Percentiles rank a stretch among this genome's conserved stretches.
Evolutionary conservation across 2,888 invertebrate genomes (phyloP).

Genomic region (Cabera pusaria): DNA sequence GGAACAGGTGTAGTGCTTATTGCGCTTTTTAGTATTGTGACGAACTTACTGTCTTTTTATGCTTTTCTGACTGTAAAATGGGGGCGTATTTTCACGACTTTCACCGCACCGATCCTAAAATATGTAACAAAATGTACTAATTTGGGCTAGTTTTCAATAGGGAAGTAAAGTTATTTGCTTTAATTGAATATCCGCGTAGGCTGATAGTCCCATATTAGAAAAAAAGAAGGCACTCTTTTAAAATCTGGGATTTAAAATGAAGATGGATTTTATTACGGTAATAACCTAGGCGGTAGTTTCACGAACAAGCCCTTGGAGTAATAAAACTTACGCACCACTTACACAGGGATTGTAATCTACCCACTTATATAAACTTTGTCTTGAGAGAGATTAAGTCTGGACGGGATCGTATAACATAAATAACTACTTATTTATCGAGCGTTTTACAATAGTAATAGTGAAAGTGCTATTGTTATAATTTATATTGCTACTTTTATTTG

Average conservation of each 20-base stretch:
- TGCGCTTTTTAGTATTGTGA: slow-evolving; percentile 27
- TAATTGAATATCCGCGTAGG: too few species aligned
- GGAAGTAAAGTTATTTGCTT: slow-evolving; percentile 30
- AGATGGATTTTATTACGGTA: slow-evolving; percentile 32
- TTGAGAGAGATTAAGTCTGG: slow-evolving; percentile 3
- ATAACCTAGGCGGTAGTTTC: slow-evolving; percentile 31
- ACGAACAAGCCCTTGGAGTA: slow-evolving; percentile 29
- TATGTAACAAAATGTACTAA: too few species aligned
- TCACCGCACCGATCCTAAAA: too few species aligned
- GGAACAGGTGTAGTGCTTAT: slow-evolving; percentile 29
- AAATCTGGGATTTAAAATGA: too few species aligned
- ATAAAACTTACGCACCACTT: slow-evolving; percentile 34
- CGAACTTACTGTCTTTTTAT: slow-evolving; percentile 16
- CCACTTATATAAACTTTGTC: slow-evolving; percentile 35
- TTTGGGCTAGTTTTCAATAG: background rate
- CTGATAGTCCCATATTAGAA: too few species aligned
- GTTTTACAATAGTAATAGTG: too few species aligned
- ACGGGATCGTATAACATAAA: too few species aligned
- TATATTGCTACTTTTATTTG: too few species aligned
- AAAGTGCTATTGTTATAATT: too few species aligned
- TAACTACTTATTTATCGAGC: too few species aligned
- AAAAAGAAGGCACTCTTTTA: too few species aligned
- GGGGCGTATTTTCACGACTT: background rate
- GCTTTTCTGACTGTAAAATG: slow-evolving; percentile 5
- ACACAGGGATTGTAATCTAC: slow-evolving; percentile 31